Evolutionary conservation across 2,797 vertebrate genomes (phyloP).

Genomic region (Takifugu rubripes): DNA sequence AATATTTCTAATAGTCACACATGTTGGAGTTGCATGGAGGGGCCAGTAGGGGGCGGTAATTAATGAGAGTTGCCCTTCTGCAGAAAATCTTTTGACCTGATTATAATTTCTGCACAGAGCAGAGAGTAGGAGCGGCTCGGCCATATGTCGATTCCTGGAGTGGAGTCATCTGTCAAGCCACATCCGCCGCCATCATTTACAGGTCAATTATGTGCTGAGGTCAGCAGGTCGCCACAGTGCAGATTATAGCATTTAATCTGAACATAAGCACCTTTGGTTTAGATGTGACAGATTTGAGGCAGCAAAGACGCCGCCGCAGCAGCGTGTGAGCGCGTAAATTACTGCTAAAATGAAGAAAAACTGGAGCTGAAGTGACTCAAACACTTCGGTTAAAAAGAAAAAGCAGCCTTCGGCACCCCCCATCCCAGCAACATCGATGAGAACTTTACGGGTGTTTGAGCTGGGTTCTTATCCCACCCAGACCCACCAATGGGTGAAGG

Average conservation of each 20-base stretch:
- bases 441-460: background rate
- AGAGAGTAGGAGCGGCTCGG: constrained; percentile 9
- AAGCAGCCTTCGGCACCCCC: too few species aligned
- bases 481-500: background rate
- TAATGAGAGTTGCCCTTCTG: background rate
- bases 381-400: too few species aligned
- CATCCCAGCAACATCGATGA: too few species aligned
- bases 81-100: constrained; percentile 20
- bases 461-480: too few species aligned
- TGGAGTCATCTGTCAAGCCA: constrained; percentile 16
- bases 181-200: constrained; percentile 25
- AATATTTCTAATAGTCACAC: too few species aligned
- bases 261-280: background rate
- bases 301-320: background rate
- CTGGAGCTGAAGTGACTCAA: too few species aligned
- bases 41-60: background rate
- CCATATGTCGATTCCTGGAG: constrained; percentile 13
- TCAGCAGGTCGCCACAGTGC: constrained; percentile 13
- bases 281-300: background rate
- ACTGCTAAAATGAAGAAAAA: too few species aligned
- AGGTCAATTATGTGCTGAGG: constrained; percentile 24
- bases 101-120: constrained; percentile 25
- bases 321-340: constrained; percentile 3
- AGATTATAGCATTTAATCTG: background rate
- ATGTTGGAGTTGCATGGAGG: background rate